Base-by-base conservation (phyloP, 30 jellyfish, hydroid and myxozoan genomes). In the Nemopilema nomurai region DNA sequence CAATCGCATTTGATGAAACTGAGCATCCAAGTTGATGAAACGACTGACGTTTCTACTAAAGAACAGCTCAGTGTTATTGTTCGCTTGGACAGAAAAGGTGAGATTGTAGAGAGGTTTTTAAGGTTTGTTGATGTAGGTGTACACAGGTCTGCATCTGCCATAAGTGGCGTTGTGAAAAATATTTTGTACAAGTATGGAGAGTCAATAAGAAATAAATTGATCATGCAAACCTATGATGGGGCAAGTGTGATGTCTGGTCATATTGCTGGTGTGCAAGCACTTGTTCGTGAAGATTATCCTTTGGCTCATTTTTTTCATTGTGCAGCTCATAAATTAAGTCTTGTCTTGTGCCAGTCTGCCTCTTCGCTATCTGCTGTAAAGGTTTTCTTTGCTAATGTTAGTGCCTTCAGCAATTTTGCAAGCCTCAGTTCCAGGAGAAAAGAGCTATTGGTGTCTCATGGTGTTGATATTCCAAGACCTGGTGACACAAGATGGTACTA, bases 321-420 rank as follows among this genome's bases (percentile, higher is more conserved):
- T 85, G 94, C 94, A 51, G 94, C 89, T n/a, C 90, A 85, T 51
- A 57, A 77, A 16, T 27, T 85, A 62, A 85, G 74, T 28, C 70
- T 85, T 9, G 94, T 85, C 16, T 28, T 76, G 68, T 85, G 90
- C 23, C 94, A 85, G 77, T 85, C 89, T 28, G 89, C 89, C 28
- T 74, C 83, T 6, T 0, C 29, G 1, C 57, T 85, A 19, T 27
- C 87, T 1, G 16, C 25, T 27, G 92, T 52, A 16, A 84, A 84
- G 52, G 92, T 84, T 28, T 84, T 84, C 70, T 84, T 84, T 84
- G 92, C 92, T 20, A 84, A 71, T 62, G 87, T 71, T 28, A 51
- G 88, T 74, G 87, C 86, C 8, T 71, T 84, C 52, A 84, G 92
- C 25, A 28, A 13, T 28, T 84, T 84, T 63, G 51, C 92, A 25